phyloP scores from a whole-genome alignment of 2,888 invertebrate genomes.

The Latrodectus hesperus region DNA sequence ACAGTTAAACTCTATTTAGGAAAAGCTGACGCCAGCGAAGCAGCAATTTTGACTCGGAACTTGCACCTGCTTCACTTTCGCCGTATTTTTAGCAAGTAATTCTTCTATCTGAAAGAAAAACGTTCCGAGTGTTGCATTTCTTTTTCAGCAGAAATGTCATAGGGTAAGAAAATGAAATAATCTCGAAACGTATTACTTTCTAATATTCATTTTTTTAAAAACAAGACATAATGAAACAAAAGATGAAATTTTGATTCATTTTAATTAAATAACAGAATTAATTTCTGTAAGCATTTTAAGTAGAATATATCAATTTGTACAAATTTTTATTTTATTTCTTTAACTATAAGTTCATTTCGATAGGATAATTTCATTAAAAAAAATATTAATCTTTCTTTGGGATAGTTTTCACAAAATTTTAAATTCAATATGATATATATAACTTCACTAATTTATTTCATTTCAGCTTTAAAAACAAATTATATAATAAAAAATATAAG shows the following conservation, averaged over 20 bases:
- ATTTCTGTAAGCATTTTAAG: too few species aligned
- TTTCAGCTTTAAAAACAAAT: too few species aligned
- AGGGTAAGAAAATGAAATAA: not conserved
- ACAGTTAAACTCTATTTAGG: constrained; percentile 7
- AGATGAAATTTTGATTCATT: not conserved
- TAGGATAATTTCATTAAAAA: too few species aligned
- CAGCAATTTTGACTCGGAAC: not conserved
- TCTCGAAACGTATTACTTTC: not conserved
- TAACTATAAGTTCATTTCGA: too few species aligned
- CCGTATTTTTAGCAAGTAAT: constrained; percentile 2
- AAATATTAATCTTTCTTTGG: too few species aligned
- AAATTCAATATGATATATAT: too few species aligned
- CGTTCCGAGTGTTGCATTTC: not conserved
- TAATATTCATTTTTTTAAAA: constrained; percentile 2
- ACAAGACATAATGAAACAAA: not conserved
- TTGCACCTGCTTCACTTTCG: constrained; percentile 1
- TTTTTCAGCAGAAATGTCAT: not conserved
- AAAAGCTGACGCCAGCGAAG: not conserved
- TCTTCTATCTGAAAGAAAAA: not conserved
- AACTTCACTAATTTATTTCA: too few species aligned
- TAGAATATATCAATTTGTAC: too few species aligned
- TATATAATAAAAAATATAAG: too few species aligned
- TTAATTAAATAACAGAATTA: too few species aligned
- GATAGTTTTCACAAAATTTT: too few species aligned
- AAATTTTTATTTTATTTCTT: too few species aligned